Evolutionary conservation across 2,113 vertebrate species (phyloP).

Genomic region (Microcebus murinus): DNA sequence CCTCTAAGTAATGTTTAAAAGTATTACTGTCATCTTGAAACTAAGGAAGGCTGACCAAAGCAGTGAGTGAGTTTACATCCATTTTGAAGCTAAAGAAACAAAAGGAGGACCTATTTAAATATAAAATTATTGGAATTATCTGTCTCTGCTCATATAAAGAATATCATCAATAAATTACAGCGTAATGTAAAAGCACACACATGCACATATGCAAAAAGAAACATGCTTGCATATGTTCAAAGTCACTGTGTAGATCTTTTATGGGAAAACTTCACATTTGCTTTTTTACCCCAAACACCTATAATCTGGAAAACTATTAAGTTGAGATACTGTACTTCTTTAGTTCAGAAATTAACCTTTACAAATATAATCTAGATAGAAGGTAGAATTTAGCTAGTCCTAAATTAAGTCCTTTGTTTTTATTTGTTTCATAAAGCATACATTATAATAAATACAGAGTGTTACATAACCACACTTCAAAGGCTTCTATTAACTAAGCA

Average conservation of each 20-base stretch:
- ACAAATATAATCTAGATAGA: conserved; percentile 60
- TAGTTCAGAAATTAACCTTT: conserved; percentile 76
- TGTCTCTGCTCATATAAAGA: conserved; percentile 13
- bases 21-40: conserved; percentile 40
- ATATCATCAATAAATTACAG: not conserved
- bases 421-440: conserved; percentile 30
- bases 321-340: conserved; percentile 2
- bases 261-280: not conserved
- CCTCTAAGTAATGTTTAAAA: conserved; percentile 38
- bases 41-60: conserved; percentile 40
- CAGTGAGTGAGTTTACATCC: not conserved
- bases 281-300: not conserved
- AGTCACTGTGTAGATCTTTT: not conserved
- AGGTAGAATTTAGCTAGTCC: conserved; percentile 69
- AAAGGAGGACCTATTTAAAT: conserved; percentile 44
- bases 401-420: conserved; percentile 81
- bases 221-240: not conserved
- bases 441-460: conserved; percentile 74
- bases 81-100: not conserved
- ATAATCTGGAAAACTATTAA: not conserved
- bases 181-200: not conserved
- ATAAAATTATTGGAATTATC: not conserved
- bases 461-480: conserved; percentile 84
- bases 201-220: not conserved
- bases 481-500: conserved; percentile 70